Conservation (phyloP, 2,113 vertebrate species). For the Athene cunicularia region DNA sequence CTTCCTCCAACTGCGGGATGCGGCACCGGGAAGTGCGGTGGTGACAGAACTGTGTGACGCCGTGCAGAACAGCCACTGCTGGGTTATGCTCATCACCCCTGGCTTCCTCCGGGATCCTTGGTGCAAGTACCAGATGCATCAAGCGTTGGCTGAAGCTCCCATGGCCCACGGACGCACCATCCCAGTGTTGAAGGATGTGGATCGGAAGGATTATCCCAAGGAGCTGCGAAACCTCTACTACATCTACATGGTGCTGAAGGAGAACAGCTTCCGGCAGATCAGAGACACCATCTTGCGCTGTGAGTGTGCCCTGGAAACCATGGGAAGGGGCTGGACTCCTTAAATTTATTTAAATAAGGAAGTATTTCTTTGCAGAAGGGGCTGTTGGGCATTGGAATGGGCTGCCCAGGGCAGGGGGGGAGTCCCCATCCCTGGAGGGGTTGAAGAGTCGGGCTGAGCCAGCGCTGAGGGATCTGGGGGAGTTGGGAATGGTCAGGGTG, state of each 20-base stretch:
- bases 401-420: too few species aligned
- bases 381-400: too few species aligned
- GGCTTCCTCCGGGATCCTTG: slow-evolving; percentile 84
- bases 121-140: slow-evolving; percentile 91
- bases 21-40: slow-evolving; percentile 71
- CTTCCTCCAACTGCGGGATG: slow-evolving; percentile 83
- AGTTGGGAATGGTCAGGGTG: too few species aligned
- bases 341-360: too few species aligned
- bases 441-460: too few species aligned
- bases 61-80: slow-evolving; percentile 82
- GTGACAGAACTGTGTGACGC: slow-evolving; percentile 83
- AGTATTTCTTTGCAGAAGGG: too few species aligned
- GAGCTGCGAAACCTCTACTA: slow-evolving; percentile 84
- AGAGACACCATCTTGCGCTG: slow-evolving; percentile 76
- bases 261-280: slow-evolving; percentile 76
- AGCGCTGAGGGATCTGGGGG: too few species aligned
- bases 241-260: slow-evolving; percentile 70
- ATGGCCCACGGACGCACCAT: slow-evolving; percentile 83
- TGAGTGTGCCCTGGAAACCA: slow-evolving; percentile 61
- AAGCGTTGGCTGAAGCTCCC: slow-evolving; percentile 80
- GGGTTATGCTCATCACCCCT: slow-evolving; percentile 83
- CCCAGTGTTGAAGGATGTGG: slow-evolving; percentile 78
- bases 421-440: too few species aligned
- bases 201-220: slow-evolving; percentile 76
- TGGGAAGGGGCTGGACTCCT: accelerated